phyloP scores from a whole-genome alignment of 2,888 invertebrate genomes.

The Strigamia transsilvanica region DNA sequence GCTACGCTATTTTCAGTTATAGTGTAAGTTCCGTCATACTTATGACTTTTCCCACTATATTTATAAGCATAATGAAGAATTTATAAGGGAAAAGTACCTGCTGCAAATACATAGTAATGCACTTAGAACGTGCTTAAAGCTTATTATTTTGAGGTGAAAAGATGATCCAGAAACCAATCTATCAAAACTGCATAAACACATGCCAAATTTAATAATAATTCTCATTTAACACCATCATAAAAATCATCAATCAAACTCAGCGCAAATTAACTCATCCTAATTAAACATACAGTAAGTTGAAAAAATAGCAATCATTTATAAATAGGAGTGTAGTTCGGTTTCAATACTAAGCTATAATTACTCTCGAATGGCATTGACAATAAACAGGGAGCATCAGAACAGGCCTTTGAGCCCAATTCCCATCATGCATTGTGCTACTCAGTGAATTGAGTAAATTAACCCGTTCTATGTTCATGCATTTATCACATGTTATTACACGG shows the following conservation, averaged over 20 bases:
- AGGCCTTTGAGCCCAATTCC: conserved; percentile 40
- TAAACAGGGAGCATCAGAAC: conserved; percentile 30
- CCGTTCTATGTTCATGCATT: conserved; percentile 47
- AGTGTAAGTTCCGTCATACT: too few species aligned
- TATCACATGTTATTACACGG: conserved; percentile 46
- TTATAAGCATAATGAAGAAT: too few species aligned
- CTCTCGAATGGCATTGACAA: conserved; percentile 45
- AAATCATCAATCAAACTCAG: conserved; percentile 16
- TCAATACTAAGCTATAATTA: conserved; percentile 45
- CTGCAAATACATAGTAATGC: too few species aligned
- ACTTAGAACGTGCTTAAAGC: too few species aligned
- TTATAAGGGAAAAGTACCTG: too few species aligned
- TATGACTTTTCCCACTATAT: too few species aligned
- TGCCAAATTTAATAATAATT: conserved; percentile 37
- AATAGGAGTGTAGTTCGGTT: conserved; percentile 1
- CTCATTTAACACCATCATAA: conserved; percentile 32
- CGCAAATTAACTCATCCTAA: conserved; percentile 39
- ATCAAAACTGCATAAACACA: not conserved
- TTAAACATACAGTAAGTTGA: not conserved
- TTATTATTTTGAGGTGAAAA: not conserved
- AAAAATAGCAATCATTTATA: conserved; percentile 29
- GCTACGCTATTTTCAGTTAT: too few species aligned
- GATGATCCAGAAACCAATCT: not conserved
- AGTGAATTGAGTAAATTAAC: conserved; percentile 48
- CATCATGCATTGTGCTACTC: conserved; percentile 45